Conservation (phyloP, 2,113 vertebrate genomes). For the Zingel zingel region DNA sequence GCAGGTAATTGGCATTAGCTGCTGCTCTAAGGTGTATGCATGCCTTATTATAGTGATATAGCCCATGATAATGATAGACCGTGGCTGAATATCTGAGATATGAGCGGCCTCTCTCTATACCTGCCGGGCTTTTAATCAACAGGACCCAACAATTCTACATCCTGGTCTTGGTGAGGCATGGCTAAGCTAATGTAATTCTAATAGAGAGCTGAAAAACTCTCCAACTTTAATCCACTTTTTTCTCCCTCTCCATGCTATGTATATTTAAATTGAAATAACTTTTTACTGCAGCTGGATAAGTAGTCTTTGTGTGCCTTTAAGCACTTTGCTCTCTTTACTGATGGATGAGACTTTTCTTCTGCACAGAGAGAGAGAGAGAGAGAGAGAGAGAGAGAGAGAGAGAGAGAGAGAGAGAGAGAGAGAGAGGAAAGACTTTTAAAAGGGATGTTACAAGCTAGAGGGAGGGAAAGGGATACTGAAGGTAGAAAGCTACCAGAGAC, state of each 20-base stretch:
- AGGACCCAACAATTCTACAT: constrained; percentile 58
- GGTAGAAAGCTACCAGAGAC: constrained; percentile 50
- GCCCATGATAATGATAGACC: constrained; percentile 72
- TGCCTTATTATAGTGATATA: constrained; percentile 73
- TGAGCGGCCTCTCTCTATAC: constrained; percentile 60
- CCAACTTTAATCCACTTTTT: constrained; percentile 89
- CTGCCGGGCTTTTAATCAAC: constrained; percentile 79
- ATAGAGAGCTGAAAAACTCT: constrained; percentile 85
- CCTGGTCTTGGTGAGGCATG: constrained; percentile 76
- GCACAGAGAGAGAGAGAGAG: constrained; percentile 46
- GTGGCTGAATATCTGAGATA: constrained; percentile 72
- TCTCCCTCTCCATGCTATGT: constrained; percentile 86
- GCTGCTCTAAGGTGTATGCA: constrained; percentile 60
- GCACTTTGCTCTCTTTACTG: constrained; percentile 86
- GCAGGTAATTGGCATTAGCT: constrained; percentile 52
- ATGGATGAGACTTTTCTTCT: constrained; percentile 82
- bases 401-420: constrained; percentile 38
- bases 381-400: constrained; percentile 20
- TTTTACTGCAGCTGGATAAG: constrained; percentile 88
- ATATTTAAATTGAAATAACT: constrained; percentile 92
- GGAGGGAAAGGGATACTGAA: constrained; percentile 14
- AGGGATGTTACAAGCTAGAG: constrained; percentile 47
- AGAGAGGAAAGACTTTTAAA: constrained; percentile 42
- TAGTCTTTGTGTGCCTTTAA: constrained; percentile 89
- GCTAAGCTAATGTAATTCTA: constrained; percentile 84